These are phyloP conservation scores for Eurystomus gularis DNA, from an alignment of 2,113 vertebrate genomes.

Conservation along the genomic window DNA sequence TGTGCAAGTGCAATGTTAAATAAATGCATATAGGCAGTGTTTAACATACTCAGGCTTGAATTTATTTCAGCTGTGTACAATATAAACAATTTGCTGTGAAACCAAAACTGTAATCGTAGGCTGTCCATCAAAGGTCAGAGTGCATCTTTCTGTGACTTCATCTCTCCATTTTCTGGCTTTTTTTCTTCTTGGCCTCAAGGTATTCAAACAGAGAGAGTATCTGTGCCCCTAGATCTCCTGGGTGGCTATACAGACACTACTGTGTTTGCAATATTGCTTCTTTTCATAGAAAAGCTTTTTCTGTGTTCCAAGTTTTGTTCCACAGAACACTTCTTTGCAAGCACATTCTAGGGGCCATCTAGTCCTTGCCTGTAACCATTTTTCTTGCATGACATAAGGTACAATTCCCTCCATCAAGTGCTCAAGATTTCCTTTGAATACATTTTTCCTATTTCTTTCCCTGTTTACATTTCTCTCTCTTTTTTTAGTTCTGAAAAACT, in stretches of 20 bases:
- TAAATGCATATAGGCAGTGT: not conserved
- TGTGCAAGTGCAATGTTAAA: not conserved
- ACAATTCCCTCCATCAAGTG: not conserved
- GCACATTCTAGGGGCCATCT: not conserved
- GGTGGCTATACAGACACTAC: not conserved
- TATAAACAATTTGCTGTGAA: not conserved
- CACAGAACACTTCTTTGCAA: not conserved
- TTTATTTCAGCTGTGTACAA: not conserved
- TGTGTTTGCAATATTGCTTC: not conserved
- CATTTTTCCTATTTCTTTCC: not conserved
- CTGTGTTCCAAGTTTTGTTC: not conserved
- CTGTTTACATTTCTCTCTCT: not conserved
- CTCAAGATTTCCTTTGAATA: not conserved
- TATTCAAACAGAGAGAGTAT: not conserved
- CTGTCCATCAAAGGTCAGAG: not conserved
- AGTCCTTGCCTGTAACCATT: not conserved
- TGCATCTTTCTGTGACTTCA: not conserved
- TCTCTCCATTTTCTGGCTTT: not conserved
- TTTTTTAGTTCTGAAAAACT: not conserved
- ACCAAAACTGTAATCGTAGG: not conserved
- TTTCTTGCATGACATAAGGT: not conserved
- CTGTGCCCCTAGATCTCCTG: not conserved
- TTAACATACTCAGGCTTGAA: not conserved
- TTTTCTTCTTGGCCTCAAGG: not conserved
- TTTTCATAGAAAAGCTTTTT: not conserved